These are phyloP conservation scores for Aphodius granarius DNA, from an alignment of 2,888 invertebrate species.

Conservation along the genomic window DNA sequence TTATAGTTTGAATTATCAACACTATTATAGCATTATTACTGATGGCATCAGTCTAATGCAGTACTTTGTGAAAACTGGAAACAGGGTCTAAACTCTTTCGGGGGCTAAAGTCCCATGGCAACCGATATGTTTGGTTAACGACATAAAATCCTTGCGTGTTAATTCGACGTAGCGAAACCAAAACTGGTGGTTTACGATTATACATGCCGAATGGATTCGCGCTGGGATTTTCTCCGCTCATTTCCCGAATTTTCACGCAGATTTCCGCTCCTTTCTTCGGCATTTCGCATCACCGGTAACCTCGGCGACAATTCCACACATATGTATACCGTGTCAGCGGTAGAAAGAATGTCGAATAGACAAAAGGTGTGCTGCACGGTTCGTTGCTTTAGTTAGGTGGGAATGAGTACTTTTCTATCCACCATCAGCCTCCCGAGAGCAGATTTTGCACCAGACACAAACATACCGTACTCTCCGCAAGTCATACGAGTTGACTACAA, in stretches of 20 bases:
- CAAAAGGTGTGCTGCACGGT: slow-evolving; percentile 43
- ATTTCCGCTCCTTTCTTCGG: not conserved
- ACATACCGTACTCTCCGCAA: not conserved
- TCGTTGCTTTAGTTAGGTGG: slow-evolving; percentile 46
- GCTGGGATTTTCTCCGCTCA: not conserved
- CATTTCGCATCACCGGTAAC: not conserved
- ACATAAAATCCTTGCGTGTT: not conserved
- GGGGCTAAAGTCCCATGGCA: too few species aligned
- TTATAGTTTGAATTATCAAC: too few species aligned
- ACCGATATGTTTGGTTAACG: not conserved
- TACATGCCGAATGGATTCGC: not conserved
- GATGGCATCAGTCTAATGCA: too few species aligned
- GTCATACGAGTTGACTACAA: not conserved
- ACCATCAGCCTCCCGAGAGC: slow-evolving; percentile 39
- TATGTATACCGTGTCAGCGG: not conserved
- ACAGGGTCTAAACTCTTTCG: too few species aligned
- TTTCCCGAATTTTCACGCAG: not conserved
- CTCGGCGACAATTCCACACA: not conserved
- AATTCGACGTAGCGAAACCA: not conserved
- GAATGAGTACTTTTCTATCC: slow-evolving; percentile 46
- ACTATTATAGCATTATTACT: too few species aligned
- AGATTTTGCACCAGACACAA: not conserved
- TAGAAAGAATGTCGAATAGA: slow-evolving; percentile 16
- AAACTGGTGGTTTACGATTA: not conserved
- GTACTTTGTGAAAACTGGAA: too few species aligned